These are phyloP conservation scores for Oligia latruncula DNA, from an alignment of 2,888 invertebrate genomes.

Conservation along the genomic window DNA sequence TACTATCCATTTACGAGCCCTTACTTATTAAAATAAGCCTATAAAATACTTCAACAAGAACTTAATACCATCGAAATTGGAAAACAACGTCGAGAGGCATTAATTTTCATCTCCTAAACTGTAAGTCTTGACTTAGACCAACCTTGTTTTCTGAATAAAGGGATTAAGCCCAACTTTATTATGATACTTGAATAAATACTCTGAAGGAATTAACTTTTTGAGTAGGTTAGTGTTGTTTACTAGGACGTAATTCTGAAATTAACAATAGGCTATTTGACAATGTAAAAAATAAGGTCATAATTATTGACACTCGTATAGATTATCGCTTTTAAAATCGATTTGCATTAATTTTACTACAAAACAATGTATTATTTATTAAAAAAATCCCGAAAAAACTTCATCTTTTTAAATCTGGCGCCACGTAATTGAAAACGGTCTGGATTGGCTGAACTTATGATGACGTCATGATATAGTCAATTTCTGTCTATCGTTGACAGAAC, in stretches of 20 bases:
- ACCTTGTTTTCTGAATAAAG: constrained; percentile 47
- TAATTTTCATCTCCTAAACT: constrained; percentile 48
- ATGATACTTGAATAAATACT: constrained; percentile 48
- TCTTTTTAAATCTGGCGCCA: too few relatives aligned
- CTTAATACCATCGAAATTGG: constrained; percentile 39
- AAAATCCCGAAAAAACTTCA: too few relatives aligned
- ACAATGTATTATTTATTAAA: too few relatives aligned
- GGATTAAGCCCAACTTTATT: constrained; percentile 40
- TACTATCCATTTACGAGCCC: constrained; percentile 1
- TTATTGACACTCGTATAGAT: too few relatives aligned
- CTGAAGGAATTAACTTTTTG: constrained; percentile 2
- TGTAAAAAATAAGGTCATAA: too few relatives aligned
- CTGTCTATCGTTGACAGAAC: too few relatives aligned
- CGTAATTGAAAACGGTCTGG: too few relatives aligned
- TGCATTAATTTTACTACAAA: too few relatives aligned
- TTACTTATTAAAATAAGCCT: constrained; percentile 19
- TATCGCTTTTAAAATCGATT: too few relatives aligned
- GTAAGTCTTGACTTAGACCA: constrained; percentile 35
- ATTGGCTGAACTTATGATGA: too few relatives aligned
- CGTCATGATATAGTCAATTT: too few relatives aligned
- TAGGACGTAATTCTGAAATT: background rate
- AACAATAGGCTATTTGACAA: too few relatives aligned
- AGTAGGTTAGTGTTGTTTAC: constrained; percentile 3
- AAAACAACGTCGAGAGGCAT: constrained; percentile 42
- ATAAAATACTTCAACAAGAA: constrained; percentile 43